These are phyloP conservation scores for Temnopleurus reevesii DNA, from an alignment of 53 echinoderm and acorn worm species.

Conservation along the genomic window DNA sequence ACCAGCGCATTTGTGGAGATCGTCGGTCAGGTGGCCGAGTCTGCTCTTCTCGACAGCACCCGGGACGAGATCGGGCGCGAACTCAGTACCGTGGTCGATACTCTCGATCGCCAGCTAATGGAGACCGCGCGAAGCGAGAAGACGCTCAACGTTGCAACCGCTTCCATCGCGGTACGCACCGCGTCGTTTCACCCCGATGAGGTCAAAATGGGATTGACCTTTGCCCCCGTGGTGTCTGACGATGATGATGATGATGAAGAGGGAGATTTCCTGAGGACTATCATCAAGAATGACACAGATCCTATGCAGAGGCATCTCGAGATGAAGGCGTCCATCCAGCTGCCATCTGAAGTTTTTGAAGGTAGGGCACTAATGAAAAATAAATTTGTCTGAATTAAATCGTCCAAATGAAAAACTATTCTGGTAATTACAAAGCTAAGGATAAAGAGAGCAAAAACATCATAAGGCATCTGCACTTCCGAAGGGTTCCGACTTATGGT, in stretches of 20 bases:
- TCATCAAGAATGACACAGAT: conserved; percentile 29
- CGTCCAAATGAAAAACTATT: too few relatives aligned
- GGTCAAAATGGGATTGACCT: conserved; percentile 27
- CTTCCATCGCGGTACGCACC: conserved; percentile 41
- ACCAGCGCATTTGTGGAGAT: conserved; percentile 67
- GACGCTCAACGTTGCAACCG: conserved; percentile 22
- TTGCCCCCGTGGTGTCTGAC: conserved; percentile 51
- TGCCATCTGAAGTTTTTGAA: conserved; percentile 34
- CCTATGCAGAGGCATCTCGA: conserved; percentile 23
- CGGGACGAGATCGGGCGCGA: not conserved
- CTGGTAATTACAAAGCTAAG: too few relatives aligned
- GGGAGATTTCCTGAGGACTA: not conserved
- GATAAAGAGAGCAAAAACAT: too few relatives aligned
- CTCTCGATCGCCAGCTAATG: conserved; percentile 35
- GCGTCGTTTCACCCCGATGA: conserved; percentile 33
- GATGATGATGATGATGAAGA: not conserved
- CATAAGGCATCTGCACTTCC: too few relatives aligned
- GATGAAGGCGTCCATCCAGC: conserved; percentile 28
- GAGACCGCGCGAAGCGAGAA: conserved; percentile 29
- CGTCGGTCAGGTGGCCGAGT: conserved; percentile 59
- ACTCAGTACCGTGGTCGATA: not conserved
- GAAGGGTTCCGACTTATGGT: too few relatives aligned
- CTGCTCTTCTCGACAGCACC: not conserved
- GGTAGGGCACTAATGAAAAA: too few relatives aligned
- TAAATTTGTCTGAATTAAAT: too few relatives aligned